A percentile compares a stretch with the other conserved stretches of the same genome.
These are phyloP conservation scores for Sebastes cheni DNA, from an alignment of 2,797 vertebrate genomes.

Conservation along the genomic window DNA sequence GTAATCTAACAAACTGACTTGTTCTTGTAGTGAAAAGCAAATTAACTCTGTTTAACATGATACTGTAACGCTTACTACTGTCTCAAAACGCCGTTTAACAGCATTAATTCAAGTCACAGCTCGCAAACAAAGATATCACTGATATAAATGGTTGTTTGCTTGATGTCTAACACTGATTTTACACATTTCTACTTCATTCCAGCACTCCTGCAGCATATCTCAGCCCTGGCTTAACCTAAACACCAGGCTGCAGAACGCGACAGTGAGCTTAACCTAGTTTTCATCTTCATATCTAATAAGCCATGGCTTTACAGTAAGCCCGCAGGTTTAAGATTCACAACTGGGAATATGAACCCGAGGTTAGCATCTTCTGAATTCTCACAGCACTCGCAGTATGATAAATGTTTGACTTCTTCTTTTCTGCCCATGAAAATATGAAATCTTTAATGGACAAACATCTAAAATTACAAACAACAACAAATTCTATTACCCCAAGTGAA, in stretches of 20 bases:
- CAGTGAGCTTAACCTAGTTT: neutral
- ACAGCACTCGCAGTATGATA: neutral
- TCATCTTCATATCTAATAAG: neutral
- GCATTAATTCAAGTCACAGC: neutral
- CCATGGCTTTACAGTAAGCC: neutral
- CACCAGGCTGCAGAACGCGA: neutral
- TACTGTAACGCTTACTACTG: slow-evolving; percentile 26
- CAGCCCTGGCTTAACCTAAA: neutral
- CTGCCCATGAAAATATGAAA: neutral
- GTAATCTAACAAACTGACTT: slow-evolving; percentile 42
- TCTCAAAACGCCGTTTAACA: slow-evolving; percentile 12
- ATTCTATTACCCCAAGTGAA: too few species aligned
- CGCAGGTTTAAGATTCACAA: neutral
- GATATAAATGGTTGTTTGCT: neutral
- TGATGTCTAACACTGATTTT: neutral
- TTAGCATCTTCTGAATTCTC: neutral
- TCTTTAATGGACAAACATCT: neutral
- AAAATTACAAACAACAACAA: neutral
- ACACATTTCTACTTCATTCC: neutral
- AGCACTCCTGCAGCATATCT: neutral
- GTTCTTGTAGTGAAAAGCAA: slow-evolving; percentile 54
- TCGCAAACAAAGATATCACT: neutral
- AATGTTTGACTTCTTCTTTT: neutral
- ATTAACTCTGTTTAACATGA: slow-evolving; percentile 43
- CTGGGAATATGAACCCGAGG: neutral